These are phyloP conservation scores for Xerus rutilus DNA, from an alignment of 2,797 vertebrate species.

Conservation along the genomic window DNA sequence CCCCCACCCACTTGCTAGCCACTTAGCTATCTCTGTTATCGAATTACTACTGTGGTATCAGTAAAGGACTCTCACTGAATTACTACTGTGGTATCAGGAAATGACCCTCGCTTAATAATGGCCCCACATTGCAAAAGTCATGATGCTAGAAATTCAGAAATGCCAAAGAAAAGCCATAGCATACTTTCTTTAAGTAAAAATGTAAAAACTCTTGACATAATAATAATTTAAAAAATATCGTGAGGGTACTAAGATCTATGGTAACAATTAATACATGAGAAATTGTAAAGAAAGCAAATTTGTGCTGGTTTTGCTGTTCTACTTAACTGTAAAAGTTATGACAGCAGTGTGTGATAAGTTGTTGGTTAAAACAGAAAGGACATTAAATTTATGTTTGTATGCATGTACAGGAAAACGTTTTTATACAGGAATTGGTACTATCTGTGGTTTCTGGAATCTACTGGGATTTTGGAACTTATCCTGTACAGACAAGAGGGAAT, in stretches of 20 bases:
- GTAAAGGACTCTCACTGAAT: neutral
- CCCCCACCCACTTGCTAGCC: fast-evolving
- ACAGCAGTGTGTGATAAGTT: neutral
- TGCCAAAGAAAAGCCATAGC: neutral
- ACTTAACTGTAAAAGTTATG: neutral
- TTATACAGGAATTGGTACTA: neutral
- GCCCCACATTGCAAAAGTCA: too few relatives aligned
- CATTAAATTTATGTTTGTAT: neutral
- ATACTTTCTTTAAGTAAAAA: neutral
- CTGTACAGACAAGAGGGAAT: neutral
- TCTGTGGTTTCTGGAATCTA: neutral
- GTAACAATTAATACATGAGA: neutral
- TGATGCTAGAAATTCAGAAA: neutral
- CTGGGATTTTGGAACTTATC: neutral
- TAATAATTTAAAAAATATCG: neutral
- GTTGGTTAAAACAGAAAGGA: neutral
- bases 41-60: neutral
- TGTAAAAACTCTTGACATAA: neutral
- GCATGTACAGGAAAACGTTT: too few relatives aligned
- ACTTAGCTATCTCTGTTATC: neutral
- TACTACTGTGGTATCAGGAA: neutral
- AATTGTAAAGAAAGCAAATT: neutral
- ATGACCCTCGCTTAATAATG: neutral
- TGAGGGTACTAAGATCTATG: neutral
- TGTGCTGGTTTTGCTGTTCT: neutral